phyloP scores from a whole-genome alignment of 2,113 vertebrate species.

The western clawed frog (Xenopus tropicalis) region UCB_Xtro_10.0 CM004448.2:13828501-13829000 shows the following conservation, averaged over 20 bases:
- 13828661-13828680: background rate
- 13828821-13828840: slow-evolving; percentile 29
- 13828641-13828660: background rate
- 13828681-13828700: slow-evolving; percentile 20
- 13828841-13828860: slow-evolving; percentile 15
- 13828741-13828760: slow-evolving; percentile 43
- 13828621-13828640: background rate
- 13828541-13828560: too few species aligned
- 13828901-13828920: background rate
- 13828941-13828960: slow-evolving; percentile 23
- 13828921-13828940: background rate
- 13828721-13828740: slow-evolving; percentile 31
- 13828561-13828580: too few species aligned
- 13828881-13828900: slow-evolving; percentile 18
- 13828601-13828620: too few species aligned
- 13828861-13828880: background rate
- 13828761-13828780: slow-evolving; percentile 38
- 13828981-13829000: background rate
- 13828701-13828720: slow-evolving; percentile 25
- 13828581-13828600: too few species aligned
- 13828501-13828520: too few species aligned
- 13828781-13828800: slow-evolving; percentile 22
- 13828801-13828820: slow-evolving; percentile 42
- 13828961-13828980: background rate
- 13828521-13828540: too few species aligned